Conservation (phyloP, 2,888 invertebrate species). For the Leucozona laternaria region DNA sequence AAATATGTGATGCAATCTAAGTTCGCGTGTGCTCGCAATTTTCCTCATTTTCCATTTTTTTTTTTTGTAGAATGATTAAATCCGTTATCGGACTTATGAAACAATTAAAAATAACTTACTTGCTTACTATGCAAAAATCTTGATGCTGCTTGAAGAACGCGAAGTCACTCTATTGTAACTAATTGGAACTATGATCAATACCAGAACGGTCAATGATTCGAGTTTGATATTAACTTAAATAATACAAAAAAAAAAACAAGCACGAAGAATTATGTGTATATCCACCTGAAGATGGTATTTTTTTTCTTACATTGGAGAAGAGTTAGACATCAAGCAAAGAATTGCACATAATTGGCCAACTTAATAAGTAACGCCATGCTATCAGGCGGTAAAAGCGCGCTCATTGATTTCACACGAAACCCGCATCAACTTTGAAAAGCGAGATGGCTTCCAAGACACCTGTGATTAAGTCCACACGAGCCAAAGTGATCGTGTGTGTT, state of each 20-base stretch:
- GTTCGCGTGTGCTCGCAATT: conserved; percentile 57
- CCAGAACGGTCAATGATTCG: conserved; percentile 75
- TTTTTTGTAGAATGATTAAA: conserved; percentile 1
- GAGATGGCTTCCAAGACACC: conserved; percentile 38
- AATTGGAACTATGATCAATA: conserved; percentile 74
- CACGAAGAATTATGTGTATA: background rate
- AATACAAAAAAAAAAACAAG: background rate
- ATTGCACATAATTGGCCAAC: conserved; percentile 66
- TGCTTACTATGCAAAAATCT: conserved; percentile 68
- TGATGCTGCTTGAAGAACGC: conserved; percentile 28
- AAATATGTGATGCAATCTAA: conserved; percentile 40
- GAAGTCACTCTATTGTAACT: conserved; percentile 70
- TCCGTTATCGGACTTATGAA: conserved; percentile 55
- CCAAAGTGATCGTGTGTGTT: conserved; percentile 39
- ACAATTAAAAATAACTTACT: conserved; percentile 72
- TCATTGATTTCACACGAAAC: conserved; percentile 71
- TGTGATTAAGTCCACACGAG: conserved; percentile 47
- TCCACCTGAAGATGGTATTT: background rate
- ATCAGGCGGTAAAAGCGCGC: conserved; percentile 56
- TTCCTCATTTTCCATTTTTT: background rate
- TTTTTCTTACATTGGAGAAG: background rate
- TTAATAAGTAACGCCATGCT: conserved; percentile 69
- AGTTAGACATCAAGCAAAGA: conserved; percentile 34
- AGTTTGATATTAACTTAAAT: conserved; percentile 18
- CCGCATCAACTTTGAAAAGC: conserved; percentile 30